Base-by-base conservation (phyloP, 2,113 vertebrate genomes). In the Prunella fulvescens region DNA sequence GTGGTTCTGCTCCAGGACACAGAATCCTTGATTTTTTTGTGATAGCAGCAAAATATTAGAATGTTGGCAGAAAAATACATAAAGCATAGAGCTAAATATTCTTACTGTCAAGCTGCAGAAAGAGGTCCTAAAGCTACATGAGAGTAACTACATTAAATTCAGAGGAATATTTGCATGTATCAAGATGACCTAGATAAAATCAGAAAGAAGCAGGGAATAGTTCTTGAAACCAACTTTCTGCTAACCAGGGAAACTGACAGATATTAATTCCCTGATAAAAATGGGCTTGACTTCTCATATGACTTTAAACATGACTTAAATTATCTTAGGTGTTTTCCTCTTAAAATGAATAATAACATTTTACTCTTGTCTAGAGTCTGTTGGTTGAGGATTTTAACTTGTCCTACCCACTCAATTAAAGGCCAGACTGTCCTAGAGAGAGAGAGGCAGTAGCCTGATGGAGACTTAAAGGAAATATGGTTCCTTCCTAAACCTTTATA, bases 191-290 rank as follows among this genome's bases (percentile, higher is more conserved):
- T 35, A 74, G 62, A 87, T 82, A 79, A 44, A 81, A 85, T 57
- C 47, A 61, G 39, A 54, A 79, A 91, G 40, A 54, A 91, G 33
- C n/a, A 87, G 45, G 26, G 28, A 18, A 51, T 25, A 42, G 67
- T 61, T 48, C 51, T 83, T 79, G 44, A 86, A 94, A 95, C 57
- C 29, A 86, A 58, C 54, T 42, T 95, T 65, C 83, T 61, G 71
- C 37, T 90, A 91, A 58, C 37, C 57, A 95, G 61, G 93, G 77
- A 86, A 93, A 65, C 18, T 84, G 74, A 95, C 50, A 91, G 83
- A 83, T 76, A 94, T 39, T 90, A 93, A 85, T 95, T 94, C 67
- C 83, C 93, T 93, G 81, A 86, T 67, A 77, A 96, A 97, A 96
- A 94, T 50, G 50, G 86, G 8, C 70, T 84, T 93, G 77, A 94